Conservation (phyloP, 2,888 invertebrate species). For the Pedicia rivosa region DNA sequence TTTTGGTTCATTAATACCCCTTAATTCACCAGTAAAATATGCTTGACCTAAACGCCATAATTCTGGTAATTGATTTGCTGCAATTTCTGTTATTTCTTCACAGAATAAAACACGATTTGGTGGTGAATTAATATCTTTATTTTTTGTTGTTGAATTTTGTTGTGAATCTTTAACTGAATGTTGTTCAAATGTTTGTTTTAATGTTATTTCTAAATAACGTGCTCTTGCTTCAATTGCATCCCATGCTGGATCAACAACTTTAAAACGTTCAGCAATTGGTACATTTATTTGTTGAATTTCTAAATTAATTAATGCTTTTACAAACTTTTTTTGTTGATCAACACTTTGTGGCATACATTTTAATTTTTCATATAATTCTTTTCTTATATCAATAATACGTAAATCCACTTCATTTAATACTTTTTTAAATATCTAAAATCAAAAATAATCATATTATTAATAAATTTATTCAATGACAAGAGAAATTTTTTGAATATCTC, state of each 20-base stretch:
- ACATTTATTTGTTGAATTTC: constrained; percentile 36
- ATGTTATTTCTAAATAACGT: constrained; percentile 45
- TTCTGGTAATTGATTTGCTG: constrained; percentile 68
- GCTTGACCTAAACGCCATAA: constrained; percentile 91
- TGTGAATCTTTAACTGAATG: constrained; percentile 23
- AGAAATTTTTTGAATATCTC: constrained; percentile 4
- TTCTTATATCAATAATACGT: constrained; percentile 65
- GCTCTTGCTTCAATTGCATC: constrained; percentile 76
- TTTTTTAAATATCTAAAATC: constrained; percentile 56
- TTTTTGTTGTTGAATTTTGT: constrained; percentile 19
- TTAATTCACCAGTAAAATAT: constrained; percentile 80
- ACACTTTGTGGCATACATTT: constrained; percentile 81
- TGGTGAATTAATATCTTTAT: constrained; percentile 23
- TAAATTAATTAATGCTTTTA: constrained; percentile 59
- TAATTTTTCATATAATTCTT: constrained; percentile 65
- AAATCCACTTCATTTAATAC: constrained; percentile 85
- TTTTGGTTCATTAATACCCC: constrained; percentile 56
- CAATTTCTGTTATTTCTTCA: constrained; percentile 60
- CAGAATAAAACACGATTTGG: constrained; percentile 61
- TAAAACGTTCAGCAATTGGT: constrained; percentile 23
- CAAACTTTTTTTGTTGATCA: constrained; percentile 89
- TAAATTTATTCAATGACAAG: constrained; percentile 3
- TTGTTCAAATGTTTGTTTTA: constrained; percentile 26
- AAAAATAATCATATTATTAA: too few species aligned
- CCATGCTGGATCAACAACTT: constrained; percentile 84